Evolutionary conservation across 1,140 invertebrate species (phyloP), one percentile per base, ranked within the genome.

Genomic region (Nasonia giraulti): DNA sequence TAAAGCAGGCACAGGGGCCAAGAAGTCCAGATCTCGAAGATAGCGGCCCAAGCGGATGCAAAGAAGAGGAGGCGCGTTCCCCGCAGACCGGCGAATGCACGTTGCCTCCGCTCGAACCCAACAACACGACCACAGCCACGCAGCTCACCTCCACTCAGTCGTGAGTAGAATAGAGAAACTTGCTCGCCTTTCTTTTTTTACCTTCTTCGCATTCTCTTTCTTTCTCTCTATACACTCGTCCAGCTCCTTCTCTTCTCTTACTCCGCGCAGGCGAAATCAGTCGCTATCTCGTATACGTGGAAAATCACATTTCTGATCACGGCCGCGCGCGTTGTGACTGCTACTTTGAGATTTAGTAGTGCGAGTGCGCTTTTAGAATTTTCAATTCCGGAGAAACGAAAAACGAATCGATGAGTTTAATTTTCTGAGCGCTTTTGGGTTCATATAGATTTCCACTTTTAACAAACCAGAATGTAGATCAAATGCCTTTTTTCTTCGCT

Each of bases 111-210:
- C 40, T 40, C 37, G 55, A 81, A 2, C 5, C 62, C 73, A 47
- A 78, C 66, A 40, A 11, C 50, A 68, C 33, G 23, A 69, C 68
- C 83, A 31, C 81, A 82, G 77, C 80, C 79, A 50, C 84, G 23
- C 83, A 77, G 82, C 23, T 66, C 66, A n/a, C 7, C 75, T 79
- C 37, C 44, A 33, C 40, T 23, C 75, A 85, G 11, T 85, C 84
- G 79, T 81, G 79, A 85, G 84, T 85, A 79, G 78, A 85, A 81
- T 81, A 50, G 23, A 31, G 6, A 83, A 77, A 31, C 27, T 14
- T 31, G 37, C 31, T 73, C 17, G 40, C 73, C 75, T 76, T n/a
- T 14, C 79, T 80, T 20, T 40, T 50, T 20, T 78, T 79, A 50
- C 20, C n/a, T n/a, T 17, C 12, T 17, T 73, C 40, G 71, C 62